Evolutionary conservation across 1,140 invertebrate species (phyloP).

Genomic region (Tetramorium simillimum): DNA sequence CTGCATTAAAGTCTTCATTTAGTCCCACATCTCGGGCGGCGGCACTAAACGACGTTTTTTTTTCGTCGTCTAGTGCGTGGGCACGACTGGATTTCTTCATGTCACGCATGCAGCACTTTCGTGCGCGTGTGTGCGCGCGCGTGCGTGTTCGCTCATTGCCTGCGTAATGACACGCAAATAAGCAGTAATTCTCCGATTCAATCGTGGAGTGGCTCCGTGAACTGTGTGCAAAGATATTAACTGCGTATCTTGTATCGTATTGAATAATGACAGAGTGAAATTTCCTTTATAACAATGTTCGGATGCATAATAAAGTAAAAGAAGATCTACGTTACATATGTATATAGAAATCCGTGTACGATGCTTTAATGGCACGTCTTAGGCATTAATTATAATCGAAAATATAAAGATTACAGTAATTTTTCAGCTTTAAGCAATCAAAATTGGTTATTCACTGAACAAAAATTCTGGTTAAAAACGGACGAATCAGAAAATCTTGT

Average conservation of each 20-base stretch:
- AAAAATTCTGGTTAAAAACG: no score
- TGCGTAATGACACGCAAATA: slow-evolving; percentile 47
- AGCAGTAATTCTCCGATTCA: slow-evolving; percentile 37
- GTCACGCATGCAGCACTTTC: background rate
- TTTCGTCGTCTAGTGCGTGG: slow-evolving; percentile 32
- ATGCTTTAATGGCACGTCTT: background rate
- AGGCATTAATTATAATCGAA: background rate
- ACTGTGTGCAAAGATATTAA: slow-evolving; percentile 22
- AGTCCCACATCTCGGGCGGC: slow-evolving; percentile 30
- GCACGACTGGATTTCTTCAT: slow-evolving; percentile 41
- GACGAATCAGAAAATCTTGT: no score
- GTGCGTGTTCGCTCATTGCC: slow-evolving; percentile 20
- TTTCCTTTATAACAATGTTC: slow-evolving; percentile 3
- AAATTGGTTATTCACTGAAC: background rate
- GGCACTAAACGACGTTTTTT: slow-evolving; percentile 15
- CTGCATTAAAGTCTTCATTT: slow-evolving; percentile 58
- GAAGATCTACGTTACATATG: background rate
- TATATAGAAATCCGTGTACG: background rate
- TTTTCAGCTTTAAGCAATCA: background rate
- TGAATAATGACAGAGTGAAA: background rate
- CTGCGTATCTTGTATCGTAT: background rate
- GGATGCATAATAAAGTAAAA: background rate
- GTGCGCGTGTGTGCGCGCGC: background rate
- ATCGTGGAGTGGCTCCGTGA: background rate
- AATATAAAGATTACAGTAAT: background rate